These are phyloP conservation scores for Chrysopilus asiliformis DNA, from an alignment of 2,888 invertebrate genomes.

Conservation along the genomic window DNA sequence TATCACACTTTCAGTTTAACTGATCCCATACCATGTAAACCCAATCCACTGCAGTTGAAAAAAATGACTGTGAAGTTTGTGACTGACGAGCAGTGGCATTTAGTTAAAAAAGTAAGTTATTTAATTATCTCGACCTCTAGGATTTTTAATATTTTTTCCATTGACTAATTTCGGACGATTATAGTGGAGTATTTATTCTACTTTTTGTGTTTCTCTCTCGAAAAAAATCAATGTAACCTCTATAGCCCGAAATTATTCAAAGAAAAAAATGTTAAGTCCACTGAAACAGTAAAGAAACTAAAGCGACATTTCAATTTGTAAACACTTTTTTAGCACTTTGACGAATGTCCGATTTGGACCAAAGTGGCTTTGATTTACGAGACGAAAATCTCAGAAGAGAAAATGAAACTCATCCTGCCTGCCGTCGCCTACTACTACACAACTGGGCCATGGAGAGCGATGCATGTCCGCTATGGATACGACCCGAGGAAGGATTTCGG, in stretches of 20 bases:
- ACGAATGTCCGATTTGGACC: constrained; percentile 83
- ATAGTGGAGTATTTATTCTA: too few relatives aligned
- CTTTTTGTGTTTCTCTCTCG: too few relatives aligned
- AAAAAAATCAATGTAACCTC: too few relatives aligned
- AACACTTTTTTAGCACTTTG: constrained; percentile 51
- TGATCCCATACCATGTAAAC: constrained; percentile 47
- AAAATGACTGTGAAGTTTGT: constrained; percentile 38
- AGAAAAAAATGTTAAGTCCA: too few relatives aligned
- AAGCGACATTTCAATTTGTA: too few relatives aligned
- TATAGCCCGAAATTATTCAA: too few relatives aligned
- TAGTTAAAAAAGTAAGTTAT: constrained; percentile 38
- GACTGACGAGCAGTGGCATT: constrained; percentile 37
- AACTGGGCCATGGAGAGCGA: constrained; percentile 83
- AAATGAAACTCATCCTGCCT: constrained; percentile 67
- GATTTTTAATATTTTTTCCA: too few relatives aligned
- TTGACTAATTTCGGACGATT: too few relatives aligned
- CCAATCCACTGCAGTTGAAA: constrained; percentile 44
- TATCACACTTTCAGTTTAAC: constrained; percentile 49
- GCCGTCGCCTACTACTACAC: constrained; percentile 72
- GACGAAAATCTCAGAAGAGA: constrained; percentile 45
- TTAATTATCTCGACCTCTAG: too few relatives aligned
- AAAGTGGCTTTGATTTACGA: constrained; percentile 56
- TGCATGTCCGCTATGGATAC: constrained; percentile 84
- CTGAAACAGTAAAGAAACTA: too few relatives aligned
- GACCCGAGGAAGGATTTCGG: constrained; percentile 73